A percentile compares a stretch with the other conserved stretches of the same genome.
Evolutionary conservation across 2,888 invertebrate species (phyloP).

Genomic region (Melanophora roralis): DNA sequence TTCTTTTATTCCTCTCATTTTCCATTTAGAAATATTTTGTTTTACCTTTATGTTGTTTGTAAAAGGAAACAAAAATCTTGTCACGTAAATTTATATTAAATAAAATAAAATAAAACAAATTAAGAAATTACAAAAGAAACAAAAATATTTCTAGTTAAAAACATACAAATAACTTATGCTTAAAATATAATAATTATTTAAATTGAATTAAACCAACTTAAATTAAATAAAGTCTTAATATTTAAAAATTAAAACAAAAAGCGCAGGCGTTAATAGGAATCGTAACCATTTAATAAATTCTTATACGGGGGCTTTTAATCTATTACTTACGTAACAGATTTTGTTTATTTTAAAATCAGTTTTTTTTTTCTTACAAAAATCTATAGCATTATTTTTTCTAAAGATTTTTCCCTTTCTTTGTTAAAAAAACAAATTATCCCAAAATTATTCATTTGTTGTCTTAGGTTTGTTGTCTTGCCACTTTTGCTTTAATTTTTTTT

Average conservation of each 20-base stretch:
- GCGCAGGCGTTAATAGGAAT: conserved; percentile 55
- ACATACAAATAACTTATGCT: conserved; percentile 46
- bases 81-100: conserved; percentile 59
- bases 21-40: neutral
- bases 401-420: too few relatives aligned
- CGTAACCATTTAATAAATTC: conserved; percentile 18
- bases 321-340: too few relatives aligned
- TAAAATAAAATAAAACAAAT: conserved; percentile 27
- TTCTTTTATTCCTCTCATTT: conserved; percentile 11
- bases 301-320: conserved; percentile 17
- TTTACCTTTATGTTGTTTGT: conserved; percentile 40
- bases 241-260: conserved; percentile 30
- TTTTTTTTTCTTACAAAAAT: too few relatives aligned
- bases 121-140: neutral
- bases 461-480: conserved; percentile 23
- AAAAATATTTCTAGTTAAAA: conserved; percentile 52
- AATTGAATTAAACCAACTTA: too few relatives aligned
- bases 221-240: conserved; percentile 23
- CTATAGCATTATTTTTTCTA: too few relatives aligned
- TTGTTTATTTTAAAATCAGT: conserved; percentile 17
- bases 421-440: neutral
- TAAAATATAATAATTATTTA: conserved; percentile 48
- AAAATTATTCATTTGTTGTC: conserved; percentile 23
- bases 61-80: conserved; percentile 37
- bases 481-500: conserved; percentile 49